Base-by-base conservation (phyloP, 2,888 invertebrate species). In the Liopterus haemorrhoidalis region DNA sequence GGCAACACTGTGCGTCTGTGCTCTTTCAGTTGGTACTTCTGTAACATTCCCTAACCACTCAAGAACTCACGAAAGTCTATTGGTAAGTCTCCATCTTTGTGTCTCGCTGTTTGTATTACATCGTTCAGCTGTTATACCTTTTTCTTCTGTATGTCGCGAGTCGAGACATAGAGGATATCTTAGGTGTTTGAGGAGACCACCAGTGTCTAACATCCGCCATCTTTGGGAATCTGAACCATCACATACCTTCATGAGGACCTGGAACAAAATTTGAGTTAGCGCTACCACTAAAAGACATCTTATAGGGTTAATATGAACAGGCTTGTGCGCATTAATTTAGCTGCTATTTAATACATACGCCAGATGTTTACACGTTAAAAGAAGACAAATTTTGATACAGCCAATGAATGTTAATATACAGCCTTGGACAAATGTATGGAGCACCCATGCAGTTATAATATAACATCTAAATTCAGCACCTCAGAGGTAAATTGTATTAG, bases 141-240 rank as follows among this genome's bases (percentile, higher is more conserved):
- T 66, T 30, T 71, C 66, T 40, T 75, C 74, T 53, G 73, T 67
- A 63, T 73, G 71, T 60, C 74, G 63, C 35, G 84, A 77, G 64
- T 90, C 84, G 31, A 92, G 72, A 64, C 92, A 93, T 14, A 87
- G 77, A 50, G 86, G 82, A 46, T 84, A 75, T 55, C 80, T 79
- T 11, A 75, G 74, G 63, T 89, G 86, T 43, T 79, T 74, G 49
- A 89, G 71, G 39, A 83, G 67, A 9, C 78, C 77, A 11, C 83
- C 84, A 5, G 68, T 69, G 50, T 80, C 78, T 12, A 80, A 71
- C 56, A 79, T 72, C 48, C 79, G 71, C 77, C 81, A 81, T 68
- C 82, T 81, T 59, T 82, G 80, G 57, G 81, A 82, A 53, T 79
- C 79, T 33, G 76, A 73, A 38, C 74, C 74, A 48, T 81, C 75